Conservation (phyloP, 2,797 vertebrate species). For the Enteromius treurensis region DNA sequence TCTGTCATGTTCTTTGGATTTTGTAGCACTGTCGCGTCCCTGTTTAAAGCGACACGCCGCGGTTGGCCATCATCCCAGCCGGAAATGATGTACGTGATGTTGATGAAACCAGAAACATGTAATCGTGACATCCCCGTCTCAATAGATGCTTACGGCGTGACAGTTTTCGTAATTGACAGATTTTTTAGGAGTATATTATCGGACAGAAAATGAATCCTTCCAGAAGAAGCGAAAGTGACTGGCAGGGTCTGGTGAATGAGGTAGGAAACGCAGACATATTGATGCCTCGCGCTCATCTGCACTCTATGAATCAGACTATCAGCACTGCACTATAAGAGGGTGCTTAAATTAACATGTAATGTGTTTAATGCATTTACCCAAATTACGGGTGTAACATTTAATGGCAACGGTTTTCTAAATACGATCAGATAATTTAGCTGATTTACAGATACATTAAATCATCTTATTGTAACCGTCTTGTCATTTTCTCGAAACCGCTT, state of each 20-base stretch:
- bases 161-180: neutral
- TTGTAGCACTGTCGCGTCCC: neutral
- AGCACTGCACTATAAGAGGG: neutral
- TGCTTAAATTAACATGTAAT: neutral
- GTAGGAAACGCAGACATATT: slow-evolving; percentile 76
- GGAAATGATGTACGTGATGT: slow-evolving; percentile 48
- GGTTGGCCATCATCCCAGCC: slow-evolving; percentile 19
- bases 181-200: neutral
- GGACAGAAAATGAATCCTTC: slow-evolving; percentile 76
- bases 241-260: slow-evolving; percentile 92
- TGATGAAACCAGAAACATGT: slow-evolving; percentile 27
- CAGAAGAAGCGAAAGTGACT: slow-evolving; percentile 88
- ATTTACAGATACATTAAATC: neutral
- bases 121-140: neutral
- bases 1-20: neutral
- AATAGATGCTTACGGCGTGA: slow-evolving; percentile 13
- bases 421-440: neutral
- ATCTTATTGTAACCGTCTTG: neutral
- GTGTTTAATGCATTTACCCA: neutral
- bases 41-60: neutral
- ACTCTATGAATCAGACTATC: slow-evolving; percentile 19
- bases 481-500: neutral
- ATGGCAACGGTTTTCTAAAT: neutral
- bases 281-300: neutral
- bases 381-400: neutral